A percentile compares a stretch with the other conserved stretches of the same genome.
Conservation (phyloP, 2,797 vertebrate genomes). For the Austrolebias charrua region DNA sequence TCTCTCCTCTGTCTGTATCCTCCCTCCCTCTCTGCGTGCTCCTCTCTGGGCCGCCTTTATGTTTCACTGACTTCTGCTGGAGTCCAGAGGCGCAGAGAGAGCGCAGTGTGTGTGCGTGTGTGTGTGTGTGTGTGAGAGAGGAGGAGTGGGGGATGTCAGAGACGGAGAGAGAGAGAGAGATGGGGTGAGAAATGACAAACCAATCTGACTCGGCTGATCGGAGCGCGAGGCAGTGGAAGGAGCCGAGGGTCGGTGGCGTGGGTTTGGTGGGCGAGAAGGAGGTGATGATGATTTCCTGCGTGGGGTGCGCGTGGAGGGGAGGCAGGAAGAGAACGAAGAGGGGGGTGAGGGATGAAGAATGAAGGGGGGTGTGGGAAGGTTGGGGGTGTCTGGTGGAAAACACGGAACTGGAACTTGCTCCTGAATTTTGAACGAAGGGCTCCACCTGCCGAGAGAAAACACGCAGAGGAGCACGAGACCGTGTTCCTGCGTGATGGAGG, state of each 20-base stretch:
- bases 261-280: slow-evolving; percentile 35
- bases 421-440: slow-evolving; percentile 74
- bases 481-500: not conserved
- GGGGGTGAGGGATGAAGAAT: too few relatives aligned
- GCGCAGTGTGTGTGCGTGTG: slow-evolving; percentile 36
- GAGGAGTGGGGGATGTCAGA: slow-evolving; percentile 27
- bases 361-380: slow-evolving; percentile 41
- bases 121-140: too few relatives aligned
- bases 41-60: slow-evolving; percentile 48
- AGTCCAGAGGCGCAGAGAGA: slow-evolving; percentile 59
- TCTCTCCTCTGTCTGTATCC: slow-evolving; percentile 54
- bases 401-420: slow-evolving; percentile 65
- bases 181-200: slow-evolving; percentile 81
- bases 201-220: slow-evolving; percentile 75
- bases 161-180: slow-evolving; percentile 45
- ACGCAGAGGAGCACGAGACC: slow-evolving; percentile 18
- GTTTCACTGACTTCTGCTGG: slow-evolving; percentile 62
- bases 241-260: too few relatives aligned
- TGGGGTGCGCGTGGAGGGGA: slow-evolving; percentile 58
- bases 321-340: too few relatives aligned
- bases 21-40: slow-evolving; percentile 33
- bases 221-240: too few relatives aligned
- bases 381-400: slow-evolving; percentile 69
- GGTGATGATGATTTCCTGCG: slow-evolving; percentile 66
- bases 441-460: slow-evolving; percentile 76